phyloP scores from a whole-genome alignment of 2,113 vertebrate genomes.

The Halcyon senegalensis region DNA sequence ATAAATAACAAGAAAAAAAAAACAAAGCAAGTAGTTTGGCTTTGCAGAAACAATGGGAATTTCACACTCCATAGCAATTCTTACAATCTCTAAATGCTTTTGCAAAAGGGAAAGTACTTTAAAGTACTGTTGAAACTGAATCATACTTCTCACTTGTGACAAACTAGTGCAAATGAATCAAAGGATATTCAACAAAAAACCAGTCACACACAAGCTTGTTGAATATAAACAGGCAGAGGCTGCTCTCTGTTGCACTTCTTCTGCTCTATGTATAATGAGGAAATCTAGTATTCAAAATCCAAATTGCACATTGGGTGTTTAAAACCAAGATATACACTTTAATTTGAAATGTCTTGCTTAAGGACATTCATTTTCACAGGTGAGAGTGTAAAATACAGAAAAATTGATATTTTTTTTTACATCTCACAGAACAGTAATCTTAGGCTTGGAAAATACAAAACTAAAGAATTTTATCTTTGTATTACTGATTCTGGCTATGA shows the following conservation, averaged over 20 bases:
- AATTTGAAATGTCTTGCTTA: not conserved
- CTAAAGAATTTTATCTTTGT: not conserved
- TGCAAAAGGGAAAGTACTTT: not conserved
- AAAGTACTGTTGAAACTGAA: not conserved
- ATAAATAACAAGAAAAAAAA: not conserved
- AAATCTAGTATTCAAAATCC: not conserved
- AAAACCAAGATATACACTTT: not conserved
- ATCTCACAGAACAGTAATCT: not conserved
- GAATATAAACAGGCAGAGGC: not conserved
- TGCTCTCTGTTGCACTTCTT: not conserved
- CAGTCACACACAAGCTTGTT: not conserved
- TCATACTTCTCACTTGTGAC: not conserved
- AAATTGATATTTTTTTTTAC: fast-evolving
- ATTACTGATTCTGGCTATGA: not conserved
- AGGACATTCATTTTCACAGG: not conserved
- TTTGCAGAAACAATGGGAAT: not conserved
- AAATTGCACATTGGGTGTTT: not conserved
- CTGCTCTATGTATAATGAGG: not conserved
- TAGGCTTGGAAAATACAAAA: not conserved
- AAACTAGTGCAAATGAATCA: not conserved
- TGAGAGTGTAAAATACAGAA: not conserved
- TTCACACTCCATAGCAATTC: not conserved
- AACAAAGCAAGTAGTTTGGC: not conserved
- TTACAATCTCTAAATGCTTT: not conserved
- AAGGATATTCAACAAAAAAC: not conserved